phyloP scores from a whole-genome alignment of 2,797 vertebrate species.

The Zalophus californianus region DNA sequence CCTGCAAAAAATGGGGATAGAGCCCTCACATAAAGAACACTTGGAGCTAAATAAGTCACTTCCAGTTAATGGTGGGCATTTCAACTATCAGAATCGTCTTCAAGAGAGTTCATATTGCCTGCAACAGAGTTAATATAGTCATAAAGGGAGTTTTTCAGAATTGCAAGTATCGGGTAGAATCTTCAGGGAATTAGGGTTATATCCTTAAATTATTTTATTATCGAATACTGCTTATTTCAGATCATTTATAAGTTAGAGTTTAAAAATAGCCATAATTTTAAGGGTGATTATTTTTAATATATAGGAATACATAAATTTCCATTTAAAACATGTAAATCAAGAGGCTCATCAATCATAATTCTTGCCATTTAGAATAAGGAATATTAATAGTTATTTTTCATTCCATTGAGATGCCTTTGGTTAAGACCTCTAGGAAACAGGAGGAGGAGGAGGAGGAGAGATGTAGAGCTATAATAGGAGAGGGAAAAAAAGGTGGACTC shows the following conservation, averaged over 20 bases:
- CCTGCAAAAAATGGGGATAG: not conserved
- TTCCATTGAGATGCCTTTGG: not conserved
- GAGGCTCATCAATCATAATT: not conserved
- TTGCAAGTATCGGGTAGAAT: not conserved
- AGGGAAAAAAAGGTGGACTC: not conserved
- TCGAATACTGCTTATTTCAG: not conserved
- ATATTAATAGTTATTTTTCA: not conserved
- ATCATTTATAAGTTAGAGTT: constrained; percentile 3
- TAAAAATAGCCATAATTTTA: not conserved
- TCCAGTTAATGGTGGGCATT: constrained; percentile 42
- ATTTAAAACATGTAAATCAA: not conserved
- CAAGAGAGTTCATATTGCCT: not conserved
- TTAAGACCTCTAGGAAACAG: not conserved
- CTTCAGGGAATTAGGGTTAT: not conserved
- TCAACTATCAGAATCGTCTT: constrained; percentile 19
- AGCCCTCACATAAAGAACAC: not conserved
- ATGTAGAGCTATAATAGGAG: not conserved
- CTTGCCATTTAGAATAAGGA: not conserved
- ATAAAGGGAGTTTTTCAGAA: not conserved
- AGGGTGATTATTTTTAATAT: not conserved
- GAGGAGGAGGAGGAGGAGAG: not conserved
- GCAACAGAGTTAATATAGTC: not conserved
- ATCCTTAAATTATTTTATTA: not conserved
- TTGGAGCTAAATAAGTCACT: not conserved
- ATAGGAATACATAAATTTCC: not conserved